phyloP scores from a whole-genome alignment of 2,113 vertebrate genomes.

The Chionodraco myersi region DNA sequence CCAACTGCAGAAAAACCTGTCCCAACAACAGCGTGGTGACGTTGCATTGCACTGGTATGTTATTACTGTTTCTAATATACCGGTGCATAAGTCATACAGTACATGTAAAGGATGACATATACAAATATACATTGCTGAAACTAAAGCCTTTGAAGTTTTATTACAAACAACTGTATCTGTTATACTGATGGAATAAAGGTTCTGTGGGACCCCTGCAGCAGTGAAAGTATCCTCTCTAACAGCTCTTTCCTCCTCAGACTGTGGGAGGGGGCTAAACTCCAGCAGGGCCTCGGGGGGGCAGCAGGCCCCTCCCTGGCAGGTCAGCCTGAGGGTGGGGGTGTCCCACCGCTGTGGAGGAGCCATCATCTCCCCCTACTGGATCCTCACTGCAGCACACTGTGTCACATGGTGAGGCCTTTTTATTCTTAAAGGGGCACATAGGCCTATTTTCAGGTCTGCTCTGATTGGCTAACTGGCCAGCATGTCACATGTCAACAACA shows the following conservation, averaged over 20 bases:
- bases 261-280: constrained; percentile 78
- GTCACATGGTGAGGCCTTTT: constrained; percentile 48
- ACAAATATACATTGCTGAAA: no score
- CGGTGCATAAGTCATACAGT: not conserved
- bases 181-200: not conserved
- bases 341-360: constrained; percentile 90
- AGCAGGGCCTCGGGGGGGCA: constrained; percentile 81
- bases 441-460: no score
- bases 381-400: constrained; percentile 86
- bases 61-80: not conserved
- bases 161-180: no score
- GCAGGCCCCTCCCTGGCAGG: constrained; percentile 86
- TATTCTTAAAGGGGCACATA: no score
- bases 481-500: no score
- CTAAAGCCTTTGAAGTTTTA: no score
- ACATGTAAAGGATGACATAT: no score
- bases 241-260: constrained; percentile 73
- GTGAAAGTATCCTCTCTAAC: constrained; percentile 4
- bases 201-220: not conserved
- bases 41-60: constrained; percentile 73
- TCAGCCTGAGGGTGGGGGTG: constrained; percentile 87
- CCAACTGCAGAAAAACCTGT: constrained; percentile 59
- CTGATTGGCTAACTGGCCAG: no score
- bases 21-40: constrained; percentile 63
- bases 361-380: constrained; percentile 87